These are phyloP conservation scores for Alligator sinensis DNA, from an alignment of 2,113 vertebrate species.

Conservation along the genomic window DNA sequence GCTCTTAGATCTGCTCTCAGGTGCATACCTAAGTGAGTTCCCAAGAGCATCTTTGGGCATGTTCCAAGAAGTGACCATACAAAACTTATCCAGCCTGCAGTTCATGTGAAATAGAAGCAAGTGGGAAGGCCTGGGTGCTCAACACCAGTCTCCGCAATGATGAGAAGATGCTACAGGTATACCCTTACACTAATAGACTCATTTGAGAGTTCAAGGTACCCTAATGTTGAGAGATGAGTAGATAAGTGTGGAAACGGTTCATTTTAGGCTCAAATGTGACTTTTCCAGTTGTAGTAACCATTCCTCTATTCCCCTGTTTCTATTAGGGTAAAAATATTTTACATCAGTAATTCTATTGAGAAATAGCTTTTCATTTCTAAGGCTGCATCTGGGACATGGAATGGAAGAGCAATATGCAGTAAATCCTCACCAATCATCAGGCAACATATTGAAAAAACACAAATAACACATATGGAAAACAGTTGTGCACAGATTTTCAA, in stretches of 20 bases:
- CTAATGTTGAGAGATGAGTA: background rate
- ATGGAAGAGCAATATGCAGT: background rate
- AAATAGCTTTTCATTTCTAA: constrained; percentile 33
- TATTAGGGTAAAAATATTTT: background rate
- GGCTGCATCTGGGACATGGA: background rate
- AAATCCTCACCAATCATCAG: background rate
- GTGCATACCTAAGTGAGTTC: too few relatives aligned
- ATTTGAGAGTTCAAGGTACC: background rate
- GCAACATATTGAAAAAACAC: background rate
- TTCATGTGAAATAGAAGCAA: too few relatives aligned
- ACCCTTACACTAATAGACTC: background rate
- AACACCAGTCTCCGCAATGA: too few relatives aligned
- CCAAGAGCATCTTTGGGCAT: too few relatives aligned
- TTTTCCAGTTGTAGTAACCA: background rate
- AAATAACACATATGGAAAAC: background rate
- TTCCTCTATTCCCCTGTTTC: constrained; percentile 23
- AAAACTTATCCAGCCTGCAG: too few relatives aligned
- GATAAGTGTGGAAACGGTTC: background rate
- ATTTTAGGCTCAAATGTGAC: rapidly evolving
- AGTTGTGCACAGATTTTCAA: rapidly evolving
- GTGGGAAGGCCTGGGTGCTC: too few relatives aligned
- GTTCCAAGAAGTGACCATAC: too few relatives aligned
- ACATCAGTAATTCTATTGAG: background rate
- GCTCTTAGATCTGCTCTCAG: too few relatives aligned
- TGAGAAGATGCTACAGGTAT: too few relatives aligned